These are phyloP conservation scores for Empidonax traillii DNA, from an alignment of 2,113 vertebrate genomes.

Conservation along the genomic window DNA sequence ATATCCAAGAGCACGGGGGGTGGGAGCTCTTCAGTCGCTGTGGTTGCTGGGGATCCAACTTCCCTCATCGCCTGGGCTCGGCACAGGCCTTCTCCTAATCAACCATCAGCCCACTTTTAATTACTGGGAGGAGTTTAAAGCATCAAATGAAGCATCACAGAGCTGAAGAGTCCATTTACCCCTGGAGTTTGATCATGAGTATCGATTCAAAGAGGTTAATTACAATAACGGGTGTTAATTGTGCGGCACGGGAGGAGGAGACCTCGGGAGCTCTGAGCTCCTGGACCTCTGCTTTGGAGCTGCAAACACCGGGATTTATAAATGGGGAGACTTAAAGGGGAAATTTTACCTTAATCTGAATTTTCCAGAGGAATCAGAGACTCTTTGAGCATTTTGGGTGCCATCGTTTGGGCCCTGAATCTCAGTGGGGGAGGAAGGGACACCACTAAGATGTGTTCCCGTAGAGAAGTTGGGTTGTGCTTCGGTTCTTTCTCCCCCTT, in stretches of 20 bases:
- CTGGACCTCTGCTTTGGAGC: background rate
- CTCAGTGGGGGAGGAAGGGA: background rate
- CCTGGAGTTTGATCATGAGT: background rate
- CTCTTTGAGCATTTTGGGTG: background rate
- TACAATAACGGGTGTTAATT: background rate
- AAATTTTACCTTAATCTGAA: background rate
- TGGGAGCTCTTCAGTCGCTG: background rate
- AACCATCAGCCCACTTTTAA: background rate
- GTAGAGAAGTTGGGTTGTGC: background rate
- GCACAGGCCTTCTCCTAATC: background rate
- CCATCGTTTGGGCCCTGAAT: background rate
- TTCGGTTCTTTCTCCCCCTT: background rate
- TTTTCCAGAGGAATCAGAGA: background rate
- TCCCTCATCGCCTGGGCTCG: background rate
- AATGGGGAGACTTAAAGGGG: background rate
- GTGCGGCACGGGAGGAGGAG: fast-evolving
- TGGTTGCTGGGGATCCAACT: background rate
- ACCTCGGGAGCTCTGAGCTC: background rate
- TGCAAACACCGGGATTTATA: background rate
- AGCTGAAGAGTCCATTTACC: background rate
- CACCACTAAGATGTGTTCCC: fast-evolving
- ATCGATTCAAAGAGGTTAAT: background rate
- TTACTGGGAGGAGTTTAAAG: background rate
- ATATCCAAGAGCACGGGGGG: background rate
- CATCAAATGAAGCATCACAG: fast-evolving